These are phyloP conservation scores for Diplazon laetatorius DNA, from an alignment of 2,888 invertebrate genomes.

Conservation along the genomic window DNA sequence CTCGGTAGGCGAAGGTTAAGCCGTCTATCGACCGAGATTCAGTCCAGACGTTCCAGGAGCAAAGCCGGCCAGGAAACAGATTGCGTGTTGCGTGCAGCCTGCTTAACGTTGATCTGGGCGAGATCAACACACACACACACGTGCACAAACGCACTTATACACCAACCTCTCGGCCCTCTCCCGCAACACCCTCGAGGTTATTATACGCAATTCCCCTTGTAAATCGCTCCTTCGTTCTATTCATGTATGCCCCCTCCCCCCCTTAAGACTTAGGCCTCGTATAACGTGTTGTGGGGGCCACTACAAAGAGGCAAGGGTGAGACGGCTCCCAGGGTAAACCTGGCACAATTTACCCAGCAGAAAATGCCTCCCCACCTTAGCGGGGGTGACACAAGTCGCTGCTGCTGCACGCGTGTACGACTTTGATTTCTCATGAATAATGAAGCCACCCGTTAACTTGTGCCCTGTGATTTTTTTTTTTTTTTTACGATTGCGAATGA, in stretches of 20 bases:
- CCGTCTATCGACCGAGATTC: constrained; percentile 65
- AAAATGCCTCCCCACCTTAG: constrained; percentile 48
- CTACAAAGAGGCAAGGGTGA: neutral
- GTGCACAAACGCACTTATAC: constrained; percentile 24
- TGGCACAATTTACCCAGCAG: constrained; percentile 48
- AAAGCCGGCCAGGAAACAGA: constrained; percentile 66
- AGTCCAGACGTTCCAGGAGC: constrained; percentile 62
- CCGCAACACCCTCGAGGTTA: constrained; percentile 54
- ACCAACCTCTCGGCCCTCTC: constrained; percentile 45
- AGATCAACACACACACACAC: constrained; percentile 74
- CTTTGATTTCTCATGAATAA: constrained; percentile 62
- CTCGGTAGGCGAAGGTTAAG: constrained; percentile 63
- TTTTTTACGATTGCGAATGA: constrained; percentile 51
- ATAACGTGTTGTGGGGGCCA: constrained; percentile 22
- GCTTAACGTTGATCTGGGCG: constrained; percentile 80
- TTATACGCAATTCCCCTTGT: constrained; percentile 68
- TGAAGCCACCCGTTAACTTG: constrained; percentile 51
- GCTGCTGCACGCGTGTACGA: constrained; percentile 38
- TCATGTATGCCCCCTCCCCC: constrained; percentile 37
- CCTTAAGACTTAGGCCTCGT: constrained; percentile 26
- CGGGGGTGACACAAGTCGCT: neutral
- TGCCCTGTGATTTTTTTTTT: constrained; percentile 58
- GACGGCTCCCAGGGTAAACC: constrained; percentile 26
- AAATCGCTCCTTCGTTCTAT: constrained; percentile 56
- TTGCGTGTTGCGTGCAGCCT: constrained; percentile 77